Evolutionary conservation across 1,140 invertebrate species (phyloP), one percentile per base, ranked within the genome.

Genomic region (Linepithema humile): DNA sequence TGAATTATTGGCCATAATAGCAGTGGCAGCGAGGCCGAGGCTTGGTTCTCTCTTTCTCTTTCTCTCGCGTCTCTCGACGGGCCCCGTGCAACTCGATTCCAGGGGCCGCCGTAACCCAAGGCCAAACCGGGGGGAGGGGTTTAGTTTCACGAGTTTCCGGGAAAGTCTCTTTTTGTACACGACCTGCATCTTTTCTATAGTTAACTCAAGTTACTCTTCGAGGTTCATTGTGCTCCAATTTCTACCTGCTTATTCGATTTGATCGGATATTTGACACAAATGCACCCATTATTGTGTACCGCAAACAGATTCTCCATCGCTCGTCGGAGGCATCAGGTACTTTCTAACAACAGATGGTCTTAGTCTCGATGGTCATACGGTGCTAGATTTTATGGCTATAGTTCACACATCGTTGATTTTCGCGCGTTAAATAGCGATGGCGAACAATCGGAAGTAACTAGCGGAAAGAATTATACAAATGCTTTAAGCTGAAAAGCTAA

Each of bases 1-100:
- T 94, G 92, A 93, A 92, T 94, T 94, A 93, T 92, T 92, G 93
- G 91, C 92, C 92, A 93, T 93, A 93, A 93, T 93, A 93, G 92
- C 93, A 92, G 93, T 93, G 92, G 92, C 91, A 92, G 92, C 88
- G 85, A 91, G 87, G 88, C 88, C 87, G 87, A 89, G 85, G 85
- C 84, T 87, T 86, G 65, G 74, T 35, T 57, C 62, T 80, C 53
- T 74, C 72, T 50, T 45, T 50, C 75, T 72, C 69, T 84, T 65
- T 74, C 87, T 83, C 72, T 88, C 70, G 75, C 88, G 74, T 87
- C 86, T 85, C 72, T 17, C 73, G 73, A 65, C 55, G 73, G 60
- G 86, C 85, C 88, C 87, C 59, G 73, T 64, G 89, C 91, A 90
- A 89, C 89, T 92, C 90, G 90, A 88, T 87, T 89, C 86, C 87